Percentiles rank a stretch among this genome's conserved stretches.
Evolutionary conservation across 2,113 vertebrate genomes (phyloP).

Genomic region (Lichenostomus cassidix): DNA sequence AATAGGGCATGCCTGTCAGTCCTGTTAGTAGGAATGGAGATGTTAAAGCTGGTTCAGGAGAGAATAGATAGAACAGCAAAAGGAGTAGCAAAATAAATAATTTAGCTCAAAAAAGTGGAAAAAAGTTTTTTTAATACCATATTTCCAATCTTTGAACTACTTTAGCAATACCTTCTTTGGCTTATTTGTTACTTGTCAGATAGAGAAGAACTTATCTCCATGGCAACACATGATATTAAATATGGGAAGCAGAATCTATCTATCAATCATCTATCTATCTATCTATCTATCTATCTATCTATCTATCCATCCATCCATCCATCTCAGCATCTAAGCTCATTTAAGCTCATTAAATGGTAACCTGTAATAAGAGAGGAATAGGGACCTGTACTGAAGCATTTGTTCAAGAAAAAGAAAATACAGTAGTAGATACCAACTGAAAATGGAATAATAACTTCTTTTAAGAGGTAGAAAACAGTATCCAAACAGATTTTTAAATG

Average conservation of each 20-base stretch:
- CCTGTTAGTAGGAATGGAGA: background rate
- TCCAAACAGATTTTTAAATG: background rate
- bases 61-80: background rate
- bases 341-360: constrained; percentile 35
- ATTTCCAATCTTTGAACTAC: constrained; percentile 50
- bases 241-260: background rate
- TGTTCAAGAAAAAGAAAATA: constrained; percentile 5
- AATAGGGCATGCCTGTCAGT: background rate
- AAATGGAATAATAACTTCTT: background rate
- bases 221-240: constrained; percentile 55
- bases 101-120: background rate
- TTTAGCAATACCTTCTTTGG: constrained; percentile 44
- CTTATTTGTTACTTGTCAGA: constrained; percentile 51
- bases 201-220: constrained; percentile 46
- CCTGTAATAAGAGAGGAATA: background rate
- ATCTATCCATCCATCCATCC: background rate
- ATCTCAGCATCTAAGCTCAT: constrained; percentile 7
- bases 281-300: background rate
- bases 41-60: constrained; percentile 35
- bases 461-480: background rate
- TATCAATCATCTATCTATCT: background rate
- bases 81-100: constrained; percentile 65
- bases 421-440: background rate
- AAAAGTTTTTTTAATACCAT: constrained; percentile 15
- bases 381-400: background rate